Base-by-base conservation (phyloP, 2,113 vertebrate genomes). In the Hippopotamus amphibius region DNA sequence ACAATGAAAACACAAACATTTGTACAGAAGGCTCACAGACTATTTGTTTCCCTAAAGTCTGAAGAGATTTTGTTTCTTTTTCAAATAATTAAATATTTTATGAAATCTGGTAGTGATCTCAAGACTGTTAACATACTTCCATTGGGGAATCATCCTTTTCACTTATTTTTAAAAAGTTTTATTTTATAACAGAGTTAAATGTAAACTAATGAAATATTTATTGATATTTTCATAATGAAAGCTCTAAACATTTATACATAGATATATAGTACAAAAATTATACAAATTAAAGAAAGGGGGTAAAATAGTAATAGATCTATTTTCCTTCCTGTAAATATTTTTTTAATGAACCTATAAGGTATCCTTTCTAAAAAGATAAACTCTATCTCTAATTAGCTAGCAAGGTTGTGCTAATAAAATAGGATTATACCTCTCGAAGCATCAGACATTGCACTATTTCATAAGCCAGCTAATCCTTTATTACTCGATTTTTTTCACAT, bases 401-500 rank as follows among this genome's bases (percentile, higher is more conserved):
- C 98, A 99, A 99, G 98, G 98, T 99, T 99, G 99, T 99, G 99
- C 98, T 99, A 98, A 98, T 99, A 99, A 99, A 99, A 99, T 99
- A 99, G 98, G 98, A 98, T 98, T 98, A 97, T 98, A 98, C 97
- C 98, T 99, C 98, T 98, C 97, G 97, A 99, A 99, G 98, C 98
- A 97, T 98, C 97, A 98, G 98, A 99, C 99, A 99, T 99, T 99
- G 99, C 98, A 99, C 99, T 98, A 97, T 98, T 98, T 98, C 98
- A 98, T 92, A 97, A 99, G 98, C 98, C 98, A 98, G 98, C 97
- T 98, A 98, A 98, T 98, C 98, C 98, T 99, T 97, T 95, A 98
- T 97, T 98, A 98, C 97, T 96, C 93, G 93, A 74, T 98, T 98
- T 98, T 95, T 97, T 98, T 98, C 98, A 98, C 98, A 98, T 98